Conservation (phyloP, 2,888 invertebrate genomes). For the Molanna angustata region DNA sequence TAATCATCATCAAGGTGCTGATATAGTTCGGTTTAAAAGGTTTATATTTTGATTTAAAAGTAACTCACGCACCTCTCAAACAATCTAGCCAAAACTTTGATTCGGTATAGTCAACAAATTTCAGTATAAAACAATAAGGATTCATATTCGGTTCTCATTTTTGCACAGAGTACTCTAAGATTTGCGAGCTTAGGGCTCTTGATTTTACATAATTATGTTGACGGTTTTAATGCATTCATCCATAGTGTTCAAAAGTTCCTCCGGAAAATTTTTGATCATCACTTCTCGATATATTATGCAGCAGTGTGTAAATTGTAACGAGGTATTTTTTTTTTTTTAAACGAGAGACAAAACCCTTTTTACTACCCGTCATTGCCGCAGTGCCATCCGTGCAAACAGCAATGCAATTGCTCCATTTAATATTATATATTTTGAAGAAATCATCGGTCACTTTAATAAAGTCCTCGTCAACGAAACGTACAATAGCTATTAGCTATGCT, state of each 20-base stretch:
- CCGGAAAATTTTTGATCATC: slow-evolving; percentile 29
- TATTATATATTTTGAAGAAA: slow-evolving; percentile 28
- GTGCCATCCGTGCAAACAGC: slow-evolving; percentile 31
- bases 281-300: slow-evolving; percentile 31
- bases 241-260: slow-evolving; percentile 25
- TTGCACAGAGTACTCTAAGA: slow-evolving; percentile 29
- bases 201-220: slow-evolving; percentile 28
- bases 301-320: slow-evolving; percentile 30
- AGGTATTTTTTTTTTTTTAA: slow-evolving; percentile 30
- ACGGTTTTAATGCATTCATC: slow-evolving; percentile 27
- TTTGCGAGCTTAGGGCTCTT: slow-evolving; percentile 29
- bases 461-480: slow-evolving; percentile 27
- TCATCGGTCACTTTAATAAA: slow-evolving; percentile 25
- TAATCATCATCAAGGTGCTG: slow-evolving; percentile 23
- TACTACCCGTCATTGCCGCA: slow-evolving; percentile 28
- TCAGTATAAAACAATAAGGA: slow-evolving; percentile 27
- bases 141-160: slow-evolving; percentile 30
- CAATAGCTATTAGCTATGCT: slow-evolving; percentile 29
- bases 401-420: slow-evolving; percentile 28
- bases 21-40: slow-evolving; percentile 18
- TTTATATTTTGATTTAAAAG: slow-evolving; percentile 26
- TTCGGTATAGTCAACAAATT: slow-evolving; percentile 29
- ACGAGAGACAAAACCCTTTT: slow-evolving; percentile 28
- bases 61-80: slow-evolving; percentile 30
- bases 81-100: slow-evolving; percentile 29